Conservation (phyloP, 1,140 invertebrate genomes). For the Calycopis cecrops region DNA sequence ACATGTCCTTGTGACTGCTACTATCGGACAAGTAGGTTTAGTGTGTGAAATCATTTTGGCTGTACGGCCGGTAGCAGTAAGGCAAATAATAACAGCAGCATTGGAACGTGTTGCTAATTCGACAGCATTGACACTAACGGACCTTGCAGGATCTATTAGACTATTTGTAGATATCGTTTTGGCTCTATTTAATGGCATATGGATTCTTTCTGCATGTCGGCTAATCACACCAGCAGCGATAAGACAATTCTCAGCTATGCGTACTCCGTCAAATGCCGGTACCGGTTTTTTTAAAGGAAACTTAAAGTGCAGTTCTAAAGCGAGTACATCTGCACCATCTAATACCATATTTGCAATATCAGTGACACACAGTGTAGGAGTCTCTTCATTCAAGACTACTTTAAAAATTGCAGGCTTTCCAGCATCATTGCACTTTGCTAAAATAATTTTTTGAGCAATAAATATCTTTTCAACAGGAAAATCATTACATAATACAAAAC, state of each 20-base stretch:
- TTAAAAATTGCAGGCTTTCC: conserved; percentile 80
- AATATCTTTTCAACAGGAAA: conserved; percentile 87
- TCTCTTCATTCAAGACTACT: conserved; percentile 79
- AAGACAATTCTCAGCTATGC: conserved; percentile 68
- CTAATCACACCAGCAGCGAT: conserved; percentile 83
- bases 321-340: conserved; percentile 81
- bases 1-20: conserved; percentile 82
- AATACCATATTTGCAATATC: conserved; percentile 83
- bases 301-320: conserved; percentile 75
- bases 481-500: conserved; percentile 81
- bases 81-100: conserved; percentile 83
- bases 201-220: conserved; percentile 78
- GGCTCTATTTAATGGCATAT: conserved; percentile 56
- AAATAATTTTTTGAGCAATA: conserved; percentile 83
- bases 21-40: conserved; percentile 82
- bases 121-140: conserved; percentile 85
- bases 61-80: conserved; percentile 83
- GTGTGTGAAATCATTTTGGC: conserved; percentile 82
- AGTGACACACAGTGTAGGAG: conserved; percentile 74
- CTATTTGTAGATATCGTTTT: conserved; percentile 48
- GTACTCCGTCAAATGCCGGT: conserved; percentile 44
- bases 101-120: conserved; percentile 81
- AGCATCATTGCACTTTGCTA: conserved; percentile 76
- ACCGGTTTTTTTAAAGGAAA: conserved; percentile 79
- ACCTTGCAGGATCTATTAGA: conserved; percentile 79